These are phyloP conservation scores for Troides oblongomaculatus DNA, from an alignment of 2,888 invertebrate genomes.

Conservation along the genomic window DNA sequence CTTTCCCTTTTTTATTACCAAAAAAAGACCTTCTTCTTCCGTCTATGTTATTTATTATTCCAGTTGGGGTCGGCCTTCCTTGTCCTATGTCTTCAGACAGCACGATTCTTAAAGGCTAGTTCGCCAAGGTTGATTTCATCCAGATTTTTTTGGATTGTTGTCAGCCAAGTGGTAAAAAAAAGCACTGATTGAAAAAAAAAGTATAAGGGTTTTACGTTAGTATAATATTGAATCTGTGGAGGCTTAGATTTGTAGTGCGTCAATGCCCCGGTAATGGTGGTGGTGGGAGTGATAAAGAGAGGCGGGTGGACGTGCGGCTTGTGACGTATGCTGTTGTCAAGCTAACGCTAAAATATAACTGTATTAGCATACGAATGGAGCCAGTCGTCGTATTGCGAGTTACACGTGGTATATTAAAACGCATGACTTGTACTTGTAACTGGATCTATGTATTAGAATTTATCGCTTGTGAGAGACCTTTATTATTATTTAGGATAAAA, in stretches of 20 bases:
- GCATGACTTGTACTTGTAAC: constrained; percentile 20
- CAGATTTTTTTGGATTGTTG: no score
- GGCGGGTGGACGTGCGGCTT: constrained; percentile 32
- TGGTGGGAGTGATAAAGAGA: constrained; percentile 38
- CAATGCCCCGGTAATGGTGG: constrained; percentile 47
- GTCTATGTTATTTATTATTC: no score
- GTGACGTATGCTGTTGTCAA: constrained; percentile 38
- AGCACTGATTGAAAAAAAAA: not conserved
- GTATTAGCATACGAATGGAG: constrained; percentile 21
- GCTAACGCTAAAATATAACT: constrained; percentile 29
- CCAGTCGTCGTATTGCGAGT: not conserved
- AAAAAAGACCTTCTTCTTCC: no score
- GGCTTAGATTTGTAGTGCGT: constrained; percentile 43
- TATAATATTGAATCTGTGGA: constrained; percentile 27
- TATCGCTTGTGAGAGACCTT: not conserved
- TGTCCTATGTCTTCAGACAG: no score
- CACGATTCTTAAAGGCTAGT: no score
- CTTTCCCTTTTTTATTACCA: no score
- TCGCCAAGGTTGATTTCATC: no score
- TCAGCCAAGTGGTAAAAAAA: no score
- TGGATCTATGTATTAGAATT: not conserved
- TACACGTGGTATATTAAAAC: constrained; percentile 16
- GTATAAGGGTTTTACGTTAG: no score
- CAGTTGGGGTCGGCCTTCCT: no score
- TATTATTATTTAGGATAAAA: no score